A percentile compares a stretch with the other conserved stretches of the same genome.
phyloP scores from a whole-genome alignment of 2,888 invertebrate genomes.

The Anticlea derivata region DNA sequence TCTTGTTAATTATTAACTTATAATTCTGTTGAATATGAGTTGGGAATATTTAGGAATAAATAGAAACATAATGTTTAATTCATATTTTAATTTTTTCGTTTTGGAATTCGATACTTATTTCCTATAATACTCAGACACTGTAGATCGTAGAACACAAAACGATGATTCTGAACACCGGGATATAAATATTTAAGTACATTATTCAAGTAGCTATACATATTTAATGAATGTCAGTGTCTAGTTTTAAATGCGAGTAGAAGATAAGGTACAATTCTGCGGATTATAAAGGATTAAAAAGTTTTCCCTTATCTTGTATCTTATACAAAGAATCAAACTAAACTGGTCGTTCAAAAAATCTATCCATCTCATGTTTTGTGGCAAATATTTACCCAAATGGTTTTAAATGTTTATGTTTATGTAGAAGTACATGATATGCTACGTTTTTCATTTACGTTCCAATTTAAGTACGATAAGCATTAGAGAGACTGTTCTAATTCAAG shows the following conservation, averaged over 20 bases:
- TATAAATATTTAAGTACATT: conserved; percentile 37
- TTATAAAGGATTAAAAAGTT: neutral
- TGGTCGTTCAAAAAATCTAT: too few relatives aligned
- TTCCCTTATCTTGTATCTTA: too few relatives aligned
- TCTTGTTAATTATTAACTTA: too few relatives aligned
- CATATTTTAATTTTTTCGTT: conserved; percentile 2
- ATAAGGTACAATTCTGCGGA: neutral
- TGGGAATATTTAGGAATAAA: neutral
- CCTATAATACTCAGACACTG: conserved; percentile 53
- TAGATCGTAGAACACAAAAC: conserved; percentile 33
- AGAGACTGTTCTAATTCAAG: too few relatives aligned
- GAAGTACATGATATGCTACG: too few relatives aligned
- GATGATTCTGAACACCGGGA: conserved; percentile 31
- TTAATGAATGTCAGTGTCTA: conserved; percentile 14
- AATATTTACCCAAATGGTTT: too few relatives aligned
- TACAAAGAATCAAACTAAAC: too few relatives aligned
- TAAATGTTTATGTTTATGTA: too few relatives aligned
- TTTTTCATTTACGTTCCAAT: too few relatives aligned
- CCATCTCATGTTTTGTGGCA: too few relatives aligned
- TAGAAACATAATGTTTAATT: neutral
- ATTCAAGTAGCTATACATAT: conserved; percentile 2
- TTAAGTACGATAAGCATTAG: too few relatives aligned
- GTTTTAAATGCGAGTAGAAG: conserved; percentile 6
- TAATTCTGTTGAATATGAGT: too few relatives aligned
- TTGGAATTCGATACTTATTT: conserved; percentile 26